phyloP scores from a whole-genome alignment of 2,888 invertebrate species.

The Ligdia adustata region DNA sequence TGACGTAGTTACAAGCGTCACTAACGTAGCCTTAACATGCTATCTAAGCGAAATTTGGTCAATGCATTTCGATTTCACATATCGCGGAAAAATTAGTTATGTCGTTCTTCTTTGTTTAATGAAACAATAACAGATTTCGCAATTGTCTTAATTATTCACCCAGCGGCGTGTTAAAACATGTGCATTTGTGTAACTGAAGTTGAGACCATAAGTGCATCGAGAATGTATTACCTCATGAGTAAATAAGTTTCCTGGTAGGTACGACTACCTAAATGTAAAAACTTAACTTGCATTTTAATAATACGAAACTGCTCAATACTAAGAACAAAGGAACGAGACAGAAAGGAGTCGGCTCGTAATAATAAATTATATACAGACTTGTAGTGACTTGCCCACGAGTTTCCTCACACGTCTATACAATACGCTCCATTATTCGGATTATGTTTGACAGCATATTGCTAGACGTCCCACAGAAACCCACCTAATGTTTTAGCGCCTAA shows the following conservation, averaged over 20 bases:
- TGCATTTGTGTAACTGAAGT: slow-evolving; percentile 24
- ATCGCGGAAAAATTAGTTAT: slow-evolving; percentile 20
- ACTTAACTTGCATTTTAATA: no score
- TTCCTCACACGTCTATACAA: not conserved
- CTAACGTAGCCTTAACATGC: not conserved
- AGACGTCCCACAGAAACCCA: slow-evolving; percentile 11
- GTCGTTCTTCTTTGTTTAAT: slow-evolving; percentile 23
- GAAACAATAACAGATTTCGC: slow-evolving; percentile 33
- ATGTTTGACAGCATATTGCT: slow-evolving; percentile 16
- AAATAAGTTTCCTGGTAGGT: no score
- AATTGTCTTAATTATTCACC: slow-evolving; percentile 27
- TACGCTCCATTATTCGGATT: slow-evolving; percentile 12
- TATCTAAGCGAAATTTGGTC: slow-evolving; percentile 27
- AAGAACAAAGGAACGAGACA: slow-evolving; percentile 12
- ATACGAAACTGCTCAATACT: no score
- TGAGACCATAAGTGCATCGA: slow-evolving; percentile 22
- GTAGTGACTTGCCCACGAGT: slow-evolving; percentile 14
- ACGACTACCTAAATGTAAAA: no score
- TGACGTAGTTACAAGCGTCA: not conserved
- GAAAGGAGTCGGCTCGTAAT: no score
- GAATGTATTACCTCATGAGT: slow-evolving; percentile 28
- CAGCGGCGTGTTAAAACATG: slow-evolving; percentile 16
- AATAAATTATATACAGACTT: slow-evolving; percentile 27
- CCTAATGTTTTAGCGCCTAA: slow-evolving; percentile 8
- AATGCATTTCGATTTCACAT: slow-evolving; percentile 34